A percentile compares a stretch with the other conserved stretches of the same genome.
These are phyloP conservation scores for Ivindomyrus marchei DNA, from an alignment of 2,113 vertebrate species.

Conservation along the genomic window DNA sequence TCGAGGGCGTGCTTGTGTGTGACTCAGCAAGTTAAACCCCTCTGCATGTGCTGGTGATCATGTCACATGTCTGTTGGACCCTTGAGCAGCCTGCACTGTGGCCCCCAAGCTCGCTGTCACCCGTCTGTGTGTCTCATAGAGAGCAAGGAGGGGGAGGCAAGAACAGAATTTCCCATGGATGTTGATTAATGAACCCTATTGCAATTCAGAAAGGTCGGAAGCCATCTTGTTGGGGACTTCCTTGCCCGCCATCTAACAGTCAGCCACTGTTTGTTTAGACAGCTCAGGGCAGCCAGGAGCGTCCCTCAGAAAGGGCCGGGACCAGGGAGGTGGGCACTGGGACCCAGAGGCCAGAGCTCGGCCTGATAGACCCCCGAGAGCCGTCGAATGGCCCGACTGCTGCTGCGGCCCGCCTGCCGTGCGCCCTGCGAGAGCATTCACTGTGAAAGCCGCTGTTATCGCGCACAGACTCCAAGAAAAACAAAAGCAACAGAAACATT, in stretches of 20 bases:
- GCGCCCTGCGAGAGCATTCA: constrained; percentile 24
- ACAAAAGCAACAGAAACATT: not conserved
- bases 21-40: not conserved
- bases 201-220: constrained; percentile 11
- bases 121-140: not conserved
- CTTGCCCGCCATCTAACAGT: constrained; percentile 53
- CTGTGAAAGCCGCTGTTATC: not conserved
- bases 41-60: not conserved
- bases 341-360: not conserved
- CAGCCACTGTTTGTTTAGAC: constrained; percentile 56
- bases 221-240: constrained; percentile 47
- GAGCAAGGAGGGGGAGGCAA: not conserved
- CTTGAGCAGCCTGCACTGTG: not conserved
- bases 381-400: not conserved
- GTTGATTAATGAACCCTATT: no score
- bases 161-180: not conserved
- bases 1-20: constrained; percentile 36
- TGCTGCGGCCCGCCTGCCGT: constrained; percentile 33
- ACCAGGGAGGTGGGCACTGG: not conserved
- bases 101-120: not conserved
- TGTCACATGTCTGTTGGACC: not conserved
- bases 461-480: constrained; percentile 7
- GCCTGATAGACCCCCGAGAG: not conserved
- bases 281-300: constrained; percentile 15
- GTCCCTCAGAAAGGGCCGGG: not conserved